phyloP scores from a whole-genome alignment of 1,140 invertebrate species.

The Meloidogyne chitwoodi region DNA sequence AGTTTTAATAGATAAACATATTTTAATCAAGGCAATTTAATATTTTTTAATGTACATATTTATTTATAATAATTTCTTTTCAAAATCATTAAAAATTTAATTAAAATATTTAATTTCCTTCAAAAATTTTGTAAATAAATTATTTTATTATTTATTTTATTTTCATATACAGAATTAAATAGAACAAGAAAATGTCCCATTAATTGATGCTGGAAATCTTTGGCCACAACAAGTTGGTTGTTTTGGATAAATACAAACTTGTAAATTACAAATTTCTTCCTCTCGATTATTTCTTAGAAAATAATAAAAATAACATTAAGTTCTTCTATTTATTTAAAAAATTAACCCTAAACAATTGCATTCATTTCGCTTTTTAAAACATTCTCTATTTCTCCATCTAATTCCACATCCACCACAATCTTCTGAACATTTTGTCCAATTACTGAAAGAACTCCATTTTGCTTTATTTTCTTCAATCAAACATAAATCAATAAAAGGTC shows the following conservation, averaged over 20 bases:
- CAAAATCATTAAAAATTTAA: too few relatives aligned
- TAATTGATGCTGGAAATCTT: not conserved
- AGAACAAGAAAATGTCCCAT: not conserved
- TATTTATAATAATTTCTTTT: too few relatives aligned
- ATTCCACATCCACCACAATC: constrained; percentile 12
- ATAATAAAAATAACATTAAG: not conserved
- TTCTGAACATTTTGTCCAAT: constrained; percentile 20
- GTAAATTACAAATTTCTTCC: constrained; percentile 14
- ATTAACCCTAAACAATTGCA: constrained; percentile 5
- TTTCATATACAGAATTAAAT: not conserved
- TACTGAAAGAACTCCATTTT: not conserved
- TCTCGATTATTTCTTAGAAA: constrained; percentile 1
- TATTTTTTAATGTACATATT: too few relatives aligned
- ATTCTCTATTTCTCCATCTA: constrained; percentile 11
- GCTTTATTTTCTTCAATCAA: not conserved
- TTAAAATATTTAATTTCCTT: not conserved
- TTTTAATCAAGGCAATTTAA: too few relatives aligned
- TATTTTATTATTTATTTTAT: not conserved
- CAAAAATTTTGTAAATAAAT: not conserved
- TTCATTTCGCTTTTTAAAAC: not conserved
- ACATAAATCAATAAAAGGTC: not conserved
- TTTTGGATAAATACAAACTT: constrained; percentile 15
- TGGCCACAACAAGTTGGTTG: constrained; percentile 1
- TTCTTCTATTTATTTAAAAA: not conserved
- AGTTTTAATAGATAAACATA: too few relatives aligned